A percentile compares a stretch with the other conserved stretches of the same genome.
phyloP scores from a whole-genome alignment of 1,140 invertebrate species.

The Caerostris darwini region DNA sequence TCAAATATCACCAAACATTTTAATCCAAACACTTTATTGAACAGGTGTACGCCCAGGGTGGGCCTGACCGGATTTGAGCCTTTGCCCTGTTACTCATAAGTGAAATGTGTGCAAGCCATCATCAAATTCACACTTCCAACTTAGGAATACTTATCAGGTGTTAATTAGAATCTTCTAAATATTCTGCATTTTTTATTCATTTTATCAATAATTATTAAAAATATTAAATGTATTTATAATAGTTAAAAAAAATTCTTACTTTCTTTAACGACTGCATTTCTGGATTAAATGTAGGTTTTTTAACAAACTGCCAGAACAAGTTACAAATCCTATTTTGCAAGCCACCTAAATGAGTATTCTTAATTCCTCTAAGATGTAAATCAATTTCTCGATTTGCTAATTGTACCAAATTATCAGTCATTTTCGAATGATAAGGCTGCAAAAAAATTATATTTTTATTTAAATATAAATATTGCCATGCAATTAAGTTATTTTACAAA shows the following conservation, averaged over 20 bases:
- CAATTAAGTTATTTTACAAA: neutral
- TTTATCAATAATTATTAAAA: too few species aligned
- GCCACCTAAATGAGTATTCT: slow-evolving; percentile 44
- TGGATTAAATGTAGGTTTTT: slow-evolving; percentile 69
- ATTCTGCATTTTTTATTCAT: too few species aligned
- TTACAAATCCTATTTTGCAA: slow-evolving; percentile 51
- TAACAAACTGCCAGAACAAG: slow-evolving; percentile 70
- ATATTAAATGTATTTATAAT: too few species aligned
- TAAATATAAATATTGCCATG: neutral
- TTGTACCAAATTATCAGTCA: slow-evolving; percentile 49
- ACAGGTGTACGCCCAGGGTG: too few species aligned
- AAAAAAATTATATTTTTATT: neutral
- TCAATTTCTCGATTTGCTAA: slow-evolving; percentile 71
- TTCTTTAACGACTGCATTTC: slow-evolving; percentile 37
- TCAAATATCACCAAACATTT: too few species aligned
- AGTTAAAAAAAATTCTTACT: neutral
- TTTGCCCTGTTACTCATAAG: too few species aligned
- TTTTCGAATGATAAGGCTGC: slow-evolving; percentile 49
- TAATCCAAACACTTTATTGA: too few species aligned
- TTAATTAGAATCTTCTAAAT: too few species aligned
- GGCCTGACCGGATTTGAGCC: too few species aligned
- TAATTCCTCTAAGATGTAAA: slow-evolving; percentile 60
- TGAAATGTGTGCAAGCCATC: too few species aligned
- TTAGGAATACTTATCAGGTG: too few species aligned
- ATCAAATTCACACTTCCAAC: too few species aligned